A percentile compares a stretch with the other conserved stretches of the same genome.
phyloP scores from a whole-genome alignment of 2,113 vertebrate species.

The Bubo bubo region DNA sequence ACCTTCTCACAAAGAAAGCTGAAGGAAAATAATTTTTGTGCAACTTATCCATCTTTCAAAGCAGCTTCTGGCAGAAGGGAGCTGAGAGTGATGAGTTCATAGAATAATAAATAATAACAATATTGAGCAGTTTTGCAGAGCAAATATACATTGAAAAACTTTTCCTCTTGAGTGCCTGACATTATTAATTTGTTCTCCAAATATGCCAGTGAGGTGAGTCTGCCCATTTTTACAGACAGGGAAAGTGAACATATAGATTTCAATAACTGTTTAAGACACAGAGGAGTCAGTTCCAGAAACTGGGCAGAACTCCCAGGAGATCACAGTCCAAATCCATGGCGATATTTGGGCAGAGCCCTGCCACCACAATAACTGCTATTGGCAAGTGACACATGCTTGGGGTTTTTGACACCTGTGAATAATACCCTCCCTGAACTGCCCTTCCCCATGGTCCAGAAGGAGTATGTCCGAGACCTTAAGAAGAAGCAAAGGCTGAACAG shows the following conservation, averaged over 20 bases:
- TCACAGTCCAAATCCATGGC: not conserved
- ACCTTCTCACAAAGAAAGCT: constrained; percentile 21
- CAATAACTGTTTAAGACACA: constrained; percentile 5
- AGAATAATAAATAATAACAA: constrained; percentile 69
- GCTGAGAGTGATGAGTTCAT: constrained; percentile 50
- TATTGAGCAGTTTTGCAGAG: constrained; percentile 55
- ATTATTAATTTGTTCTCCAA: constrained; percentile 51
- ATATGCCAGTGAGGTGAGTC: not conserved
- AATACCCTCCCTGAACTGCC: not conserved
- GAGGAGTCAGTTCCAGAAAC: not conserved
- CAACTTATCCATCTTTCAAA: constrained; percentile 62
- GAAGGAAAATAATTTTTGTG: constrained; percentile 50
- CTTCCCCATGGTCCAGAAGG: not conserved
- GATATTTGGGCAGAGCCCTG: not conserved
- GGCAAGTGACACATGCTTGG: not conserved
- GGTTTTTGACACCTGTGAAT: not conserved
- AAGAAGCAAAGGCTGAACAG: not conserved
- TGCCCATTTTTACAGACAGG: not conserved
- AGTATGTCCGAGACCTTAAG: not conserved
- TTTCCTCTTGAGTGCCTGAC: constrained; percentile 48
- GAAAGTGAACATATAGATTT: constrained; percentile 4
- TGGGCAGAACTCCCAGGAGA: not conserved
- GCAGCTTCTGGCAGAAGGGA: constrained; percentile 47
- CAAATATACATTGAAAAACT: constrained; percentile 49
- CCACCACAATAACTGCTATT: not conserved